Percentiles rank a stretch among this genome's conserved stretches.
phyloP scores from a whole-genome alignment of 2,113 vertebrate genomes.

The Dipodomys spectabilis region DNA sequence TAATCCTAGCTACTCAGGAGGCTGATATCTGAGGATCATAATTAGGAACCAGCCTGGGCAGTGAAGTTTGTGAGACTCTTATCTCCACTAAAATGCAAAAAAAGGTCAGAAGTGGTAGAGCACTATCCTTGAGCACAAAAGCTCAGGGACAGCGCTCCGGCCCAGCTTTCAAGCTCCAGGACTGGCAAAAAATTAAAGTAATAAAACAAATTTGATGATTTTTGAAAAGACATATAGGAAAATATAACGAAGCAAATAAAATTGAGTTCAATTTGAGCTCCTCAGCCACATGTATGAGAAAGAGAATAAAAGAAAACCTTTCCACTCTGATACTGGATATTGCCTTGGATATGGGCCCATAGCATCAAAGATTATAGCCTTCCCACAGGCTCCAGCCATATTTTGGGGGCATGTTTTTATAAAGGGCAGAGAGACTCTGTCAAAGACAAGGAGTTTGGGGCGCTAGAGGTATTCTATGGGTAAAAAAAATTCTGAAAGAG shows the following conservation, averaged over 20 bases:
- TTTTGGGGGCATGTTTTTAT: neutral
- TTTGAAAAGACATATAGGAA: conserved; percentile 81
- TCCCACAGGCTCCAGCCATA: neutral
- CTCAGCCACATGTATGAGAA: conserved; percentile 37
- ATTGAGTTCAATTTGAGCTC: conserved; percentile 76
- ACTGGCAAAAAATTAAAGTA: too few species aligned
- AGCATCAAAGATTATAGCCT: conserved; percentile 31
- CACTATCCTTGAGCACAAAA: too few species aligned
- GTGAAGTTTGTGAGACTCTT: too few species aligned
- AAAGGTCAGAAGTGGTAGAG: too few species aligned
- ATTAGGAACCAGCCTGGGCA: too few species aligned
- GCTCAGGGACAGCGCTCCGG: too few species aligned
- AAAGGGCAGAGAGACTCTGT: conserved; percentile 8
- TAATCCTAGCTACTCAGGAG: too few species aligned
- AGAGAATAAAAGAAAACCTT: conserved; percentile 37
- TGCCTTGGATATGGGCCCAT: conserved; percentile 7
- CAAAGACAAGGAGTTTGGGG: conserved; percentile 4
- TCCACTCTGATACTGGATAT: neutral
- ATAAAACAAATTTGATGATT: conserved; percentile 82
- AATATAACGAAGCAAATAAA: conserved; percentile 81
- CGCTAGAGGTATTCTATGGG: neutral
- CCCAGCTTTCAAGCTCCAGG: too few species aligned
- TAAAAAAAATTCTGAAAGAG: conserved; percentile 3
- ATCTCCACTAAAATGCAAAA: too few species aligned
- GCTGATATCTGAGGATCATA: too few species aligned